Evolutionary conservation across 2,888 invertebrate genomes (phyloP), one percentile per base, ranked within the genome.

Genomic region (Philaethria dido): DNA sequence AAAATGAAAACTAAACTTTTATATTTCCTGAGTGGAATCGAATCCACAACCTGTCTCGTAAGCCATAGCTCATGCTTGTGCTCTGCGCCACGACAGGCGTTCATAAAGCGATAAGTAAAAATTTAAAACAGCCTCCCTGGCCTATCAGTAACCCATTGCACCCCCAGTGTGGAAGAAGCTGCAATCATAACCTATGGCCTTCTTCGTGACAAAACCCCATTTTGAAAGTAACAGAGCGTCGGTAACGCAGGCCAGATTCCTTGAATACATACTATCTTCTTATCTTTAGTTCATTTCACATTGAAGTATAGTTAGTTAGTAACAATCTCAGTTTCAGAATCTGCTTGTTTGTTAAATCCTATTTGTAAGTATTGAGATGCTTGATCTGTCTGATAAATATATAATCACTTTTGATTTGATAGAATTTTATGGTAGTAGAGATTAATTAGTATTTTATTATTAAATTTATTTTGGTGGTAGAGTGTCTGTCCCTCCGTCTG

Each of bases 181-280:
- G 75, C 75, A 72, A 75, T 78, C 78, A 81, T 82, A 83, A 80
- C 82, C 80, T 81, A 75, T 57, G 71, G 70, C 64, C 72, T 74
- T 78, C 77, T 83, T 81, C 84, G 83, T 84, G 84, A 80, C 82
- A 80, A 82, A 79, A 75, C 73, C 72, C 82, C 80, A 78, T 84
- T 84, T 72, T 74, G 65, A 62, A 69, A 54, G 69, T 81, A 83
- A 81, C 81, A n/a, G 82, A 82, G 80, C 75, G 63, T 60, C 61
- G 54, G 73, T 72, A 74, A 76, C 74, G 75, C 74, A 72, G 75
- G 71, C 69, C 68, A 66, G 74, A 69, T 75, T 75, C 76, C 76
- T 74, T 59, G 72, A 74, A 70, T 75, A 74, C 72, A n/a, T 63
- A 68, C 68, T 74, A 75, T 77, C 73, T 72, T 68, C n/a, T 77